A percentile compares a stretch with the other conserved stretches of the same genome.
Conservation (phyloP, 2,113 vertebrate genomes). For the Brachirus orientalis region DNA sequence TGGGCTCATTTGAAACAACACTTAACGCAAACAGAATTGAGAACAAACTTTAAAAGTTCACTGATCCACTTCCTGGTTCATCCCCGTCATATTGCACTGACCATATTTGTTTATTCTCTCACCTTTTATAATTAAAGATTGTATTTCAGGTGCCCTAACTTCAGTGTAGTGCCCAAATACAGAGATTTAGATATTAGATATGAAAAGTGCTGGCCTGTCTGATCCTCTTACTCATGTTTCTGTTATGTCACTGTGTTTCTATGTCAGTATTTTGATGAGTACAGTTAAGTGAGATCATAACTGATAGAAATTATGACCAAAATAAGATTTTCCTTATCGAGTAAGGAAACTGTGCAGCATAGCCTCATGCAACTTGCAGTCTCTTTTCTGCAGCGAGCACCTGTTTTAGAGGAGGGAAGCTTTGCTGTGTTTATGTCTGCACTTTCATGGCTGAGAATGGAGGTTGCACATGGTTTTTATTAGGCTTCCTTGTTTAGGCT, state of each 20-base stretch:
- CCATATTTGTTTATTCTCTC: no score
- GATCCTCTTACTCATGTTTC: neutral
- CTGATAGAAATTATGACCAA: no score
- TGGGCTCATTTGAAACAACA: no score
- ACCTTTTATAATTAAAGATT: no score
- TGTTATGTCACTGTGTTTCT: neutral
- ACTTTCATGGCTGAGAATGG: slow-evolving; percentile 3
- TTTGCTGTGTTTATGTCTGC: slow-evolving; percentile 40
- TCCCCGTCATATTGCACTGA: no score
- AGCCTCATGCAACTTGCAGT: no score
- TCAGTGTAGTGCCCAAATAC: neutral
- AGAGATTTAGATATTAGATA: neutral
- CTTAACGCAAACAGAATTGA: no score
- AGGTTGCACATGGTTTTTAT: slow-evolving; percentile 51
- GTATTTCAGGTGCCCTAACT: no score
- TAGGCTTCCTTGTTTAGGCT: slow-evolving; percentile 47
- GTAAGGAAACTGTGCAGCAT: neutral
- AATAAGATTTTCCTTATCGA: no score
- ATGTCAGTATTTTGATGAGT: neutral
- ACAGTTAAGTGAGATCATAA: no score
- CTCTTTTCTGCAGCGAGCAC: neutral
- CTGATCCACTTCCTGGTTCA: no score
- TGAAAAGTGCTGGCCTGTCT: neutral
- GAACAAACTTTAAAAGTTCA: no score
- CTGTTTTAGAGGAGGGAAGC: neutral